Percentiles rank a stretch among this genome's conserved stretches.
phyloP scores from a whole-genome alignment of 37 sponge, comb jelly and placozoan genomes.

The Corticium candelabrum region DNA sequence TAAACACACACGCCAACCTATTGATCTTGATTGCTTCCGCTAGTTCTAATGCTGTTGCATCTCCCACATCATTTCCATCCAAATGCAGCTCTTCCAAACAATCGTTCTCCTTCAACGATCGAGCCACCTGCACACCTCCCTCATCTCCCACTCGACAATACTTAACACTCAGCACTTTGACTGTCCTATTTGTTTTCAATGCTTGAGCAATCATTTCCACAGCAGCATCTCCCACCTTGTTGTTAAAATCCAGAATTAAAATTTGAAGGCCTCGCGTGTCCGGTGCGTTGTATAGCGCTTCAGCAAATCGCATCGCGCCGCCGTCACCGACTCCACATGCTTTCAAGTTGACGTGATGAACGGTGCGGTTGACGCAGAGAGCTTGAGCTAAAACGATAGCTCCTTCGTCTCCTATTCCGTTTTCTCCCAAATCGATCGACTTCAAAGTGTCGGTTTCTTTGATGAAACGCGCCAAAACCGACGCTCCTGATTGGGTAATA shows the following conservation, averaged over 20 bases:
- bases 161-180: background rate
- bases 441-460: background rate
- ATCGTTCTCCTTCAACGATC: background rate
- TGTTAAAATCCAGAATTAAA: background rate
- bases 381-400: background rate
- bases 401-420: background rate
- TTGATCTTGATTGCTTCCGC: background rate
- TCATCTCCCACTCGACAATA: background rate
- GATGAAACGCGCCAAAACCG: background rate
- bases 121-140: background rate
- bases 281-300: background rate
- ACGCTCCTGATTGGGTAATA: background rate
- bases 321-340: background rate
- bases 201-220: background rate
- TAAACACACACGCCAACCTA: no score
- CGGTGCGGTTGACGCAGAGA: background rate
- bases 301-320: conserved; percentile 1
- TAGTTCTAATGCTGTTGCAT: background rate
- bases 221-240: background rate
- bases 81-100: background rate
- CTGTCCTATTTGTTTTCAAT: background rate
- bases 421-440: background rate
- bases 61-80: background rate
- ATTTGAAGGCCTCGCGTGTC: background rate
- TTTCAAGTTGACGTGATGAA: background rate